These are phyloP conservation scores for Prolemur simus DNA, from an alignment of 2,113 vertebrate species.

Conservation along the genomic window DNA sequence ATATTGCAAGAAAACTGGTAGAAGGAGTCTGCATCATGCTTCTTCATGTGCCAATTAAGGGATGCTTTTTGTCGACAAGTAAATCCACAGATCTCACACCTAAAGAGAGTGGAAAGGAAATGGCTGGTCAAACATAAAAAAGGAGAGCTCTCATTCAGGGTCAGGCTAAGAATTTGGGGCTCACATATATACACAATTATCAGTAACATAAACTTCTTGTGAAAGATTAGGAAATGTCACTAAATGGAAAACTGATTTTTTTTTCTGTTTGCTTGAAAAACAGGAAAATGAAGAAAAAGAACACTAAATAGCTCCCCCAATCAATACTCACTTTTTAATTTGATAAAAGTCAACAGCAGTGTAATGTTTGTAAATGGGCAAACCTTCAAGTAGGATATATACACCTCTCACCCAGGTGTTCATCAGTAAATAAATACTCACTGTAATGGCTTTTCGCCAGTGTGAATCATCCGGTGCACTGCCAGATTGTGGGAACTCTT, in stretches of 20 bases:
- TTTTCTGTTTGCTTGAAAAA: background rate
- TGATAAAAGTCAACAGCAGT: background rate
- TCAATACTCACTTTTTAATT: background rate
- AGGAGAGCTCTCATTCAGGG: background rate
- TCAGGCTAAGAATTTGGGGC: background rate
- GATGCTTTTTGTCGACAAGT: constrained; percentile 99
- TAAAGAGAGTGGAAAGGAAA: constrained; percentile 68
- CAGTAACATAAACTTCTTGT: background rate
- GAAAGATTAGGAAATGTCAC: background rate
- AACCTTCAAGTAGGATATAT: background rate
- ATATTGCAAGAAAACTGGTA: constrained; percentile 99
- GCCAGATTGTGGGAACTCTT: constrained; percentile 99
- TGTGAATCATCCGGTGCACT: constrained; percentile 99
- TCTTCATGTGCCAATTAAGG: constrained; percentile 99
- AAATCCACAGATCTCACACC: constrained; percentile 99
- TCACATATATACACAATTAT: background rate
- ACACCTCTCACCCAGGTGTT: background rate
- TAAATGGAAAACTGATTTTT: background rate
- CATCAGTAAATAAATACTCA: constrained; percentile 82
- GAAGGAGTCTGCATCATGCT: constrained; percentile 96
- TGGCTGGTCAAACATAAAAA: background rate
- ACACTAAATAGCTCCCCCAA: background rate
- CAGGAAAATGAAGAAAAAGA: background rate
- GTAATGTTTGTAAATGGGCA: background rate
- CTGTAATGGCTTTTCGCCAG: constrained; percentile 98